phyloP scores from a whole-genome alignment of 2,113 vertebrate species.

The Strix uralensis region DNA sequence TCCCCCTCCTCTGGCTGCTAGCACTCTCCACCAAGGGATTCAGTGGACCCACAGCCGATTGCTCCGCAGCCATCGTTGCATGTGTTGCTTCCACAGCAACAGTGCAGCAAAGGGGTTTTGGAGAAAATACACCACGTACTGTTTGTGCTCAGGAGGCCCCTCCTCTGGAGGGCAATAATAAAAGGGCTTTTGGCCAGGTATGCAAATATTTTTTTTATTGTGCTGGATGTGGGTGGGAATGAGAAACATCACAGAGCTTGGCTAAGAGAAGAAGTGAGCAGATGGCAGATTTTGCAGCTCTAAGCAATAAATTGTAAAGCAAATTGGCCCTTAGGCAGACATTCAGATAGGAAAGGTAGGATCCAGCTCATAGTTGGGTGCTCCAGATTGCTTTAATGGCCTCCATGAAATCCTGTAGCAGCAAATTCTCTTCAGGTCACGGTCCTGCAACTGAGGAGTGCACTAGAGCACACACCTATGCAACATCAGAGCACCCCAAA shows the following conservation, averaged over 20 bases:
- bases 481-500: neutral
- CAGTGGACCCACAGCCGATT: rapidly evolving
- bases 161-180: neutral
- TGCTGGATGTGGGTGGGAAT: neutral
- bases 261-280: neutral
- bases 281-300: constrained; percentile 20
- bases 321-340: neutral
- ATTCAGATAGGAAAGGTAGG: neutral
- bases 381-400: neutral
- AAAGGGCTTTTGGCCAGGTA: neutral
- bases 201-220: neutral
- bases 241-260: neutral
- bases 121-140: rapidly evolving
- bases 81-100: rapidly evolving
- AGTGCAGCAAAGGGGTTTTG: neutral
- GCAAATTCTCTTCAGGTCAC: neutral
- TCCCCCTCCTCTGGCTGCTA: neutral
- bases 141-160: neutral
- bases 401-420: neutral
- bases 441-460: rapidly evolving
- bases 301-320: neutral
- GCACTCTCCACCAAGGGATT: rapidly evolving
- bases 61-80: rapidly evolving
- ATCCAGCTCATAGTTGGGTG: neutral
- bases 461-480: no score